Evolutionary conservation across 2,888 invertebrate species (phyloP), one percentile per base, ranked within the genome.

Genomic region (Eristalis arbustorum): DNA sequence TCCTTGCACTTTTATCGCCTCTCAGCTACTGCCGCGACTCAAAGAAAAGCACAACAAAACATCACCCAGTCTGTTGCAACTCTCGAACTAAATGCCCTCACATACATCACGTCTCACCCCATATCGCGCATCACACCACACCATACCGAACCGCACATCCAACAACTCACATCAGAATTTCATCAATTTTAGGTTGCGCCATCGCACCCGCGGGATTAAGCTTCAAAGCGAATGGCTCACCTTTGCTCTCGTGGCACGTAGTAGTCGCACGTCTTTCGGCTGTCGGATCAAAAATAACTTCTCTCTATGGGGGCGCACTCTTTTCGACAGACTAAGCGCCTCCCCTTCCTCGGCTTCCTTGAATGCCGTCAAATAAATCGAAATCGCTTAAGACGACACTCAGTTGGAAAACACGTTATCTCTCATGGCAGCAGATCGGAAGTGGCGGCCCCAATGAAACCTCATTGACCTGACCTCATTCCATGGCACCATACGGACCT

Each of bases 231-330:
- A 61, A 56, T 34, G 25, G 14, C 14, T 61, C 49, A 49, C 49
- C 49, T 49, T 49, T 49, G 49, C 49, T 49, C 49, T 3, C 63
- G 6, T 18, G 34, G 61, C 67, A 67, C 63, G 78, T 40, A 64
- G 37, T 42, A 64, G 37, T 57, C 71, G 67, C 34, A 42, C 56
- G 84, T 76, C 79, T 67, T 68, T 79, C 34, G 0, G n/a, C 79
- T 84, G 84, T 84, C 84, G 57, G 79, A 84, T 84, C 62, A 76
- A 71, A 66, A 67, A 63, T 56, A 76, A 67, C 75, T 79, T 72
- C 63, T 37, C 40, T 23, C 13, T 31, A 66, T 1, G 75, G 73
- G 61, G 42, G 63, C 66, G 73, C 18, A 49, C 49, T 4, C 25
- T 56, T 75, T 75, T 59, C 56, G 56, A 8, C 23, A 59, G 23